Percentiles rank a stretch among this genome's conserved stretches.
Conservation (phyloP, 2,888 invertebrate species). For the Scaptomyza flava region DNA sequence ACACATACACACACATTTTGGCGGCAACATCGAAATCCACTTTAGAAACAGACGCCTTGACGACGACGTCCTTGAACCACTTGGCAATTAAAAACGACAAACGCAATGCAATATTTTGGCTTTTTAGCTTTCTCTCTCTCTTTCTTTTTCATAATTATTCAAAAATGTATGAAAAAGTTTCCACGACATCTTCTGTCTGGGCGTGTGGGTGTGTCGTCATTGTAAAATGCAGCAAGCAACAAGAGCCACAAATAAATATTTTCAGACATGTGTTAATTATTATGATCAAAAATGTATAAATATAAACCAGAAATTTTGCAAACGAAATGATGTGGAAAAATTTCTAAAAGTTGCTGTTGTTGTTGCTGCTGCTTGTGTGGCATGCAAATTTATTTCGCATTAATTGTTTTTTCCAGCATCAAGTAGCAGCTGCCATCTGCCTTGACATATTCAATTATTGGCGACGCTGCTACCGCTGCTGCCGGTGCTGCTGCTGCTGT, state of each 20-base stretch:
- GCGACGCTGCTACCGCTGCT: slow-evolving; percentile 30
- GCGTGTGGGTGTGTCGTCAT: slow-evolving; percentile 49
- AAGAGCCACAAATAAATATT: slow-evolving; percentile 1
- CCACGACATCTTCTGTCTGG: slow-evolving; percentile 40
- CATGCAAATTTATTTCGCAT: slow-evolving; percentile 62
- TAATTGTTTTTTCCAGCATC: slow-evolving; percentile 40
- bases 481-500: slow-evolving; percentile 11
- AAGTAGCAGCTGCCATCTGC: slow-evolving; percentile 36
- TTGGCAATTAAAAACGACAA: slow-evolving; percentile 67
- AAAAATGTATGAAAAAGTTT: slow-evolving; percentile 28
- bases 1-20: slow-evolving; percentile 22
- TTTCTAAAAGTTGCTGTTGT: background rate
- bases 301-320: background rate
- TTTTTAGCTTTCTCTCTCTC: slow-evolving; percentile 24
- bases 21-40: slow-evolving; percentile 69
- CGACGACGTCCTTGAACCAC: slow-evolving; percentile 69
- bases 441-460: slow-evolving; percentile 64
- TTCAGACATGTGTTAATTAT: slow-evolving; percentile 54
- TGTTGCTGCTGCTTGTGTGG: slow-evolving; percentile 3
- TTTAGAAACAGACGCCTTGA: slow-evolving; percentile 49
- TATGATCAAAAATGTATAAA: slow-evolving; percentile 6
- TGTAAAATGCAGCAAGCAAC: slow-evolving; percentile 39
- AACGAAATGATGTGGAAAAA: slow-evolving; percentile 27
- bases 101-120: slow-evolving; percentile 41
- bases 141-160: slow-evolving; percentile 20